Base-by-base conservation (phyloP, 2,888 invertebrate genomes). In the Meteorus cinctellus region DNA sequence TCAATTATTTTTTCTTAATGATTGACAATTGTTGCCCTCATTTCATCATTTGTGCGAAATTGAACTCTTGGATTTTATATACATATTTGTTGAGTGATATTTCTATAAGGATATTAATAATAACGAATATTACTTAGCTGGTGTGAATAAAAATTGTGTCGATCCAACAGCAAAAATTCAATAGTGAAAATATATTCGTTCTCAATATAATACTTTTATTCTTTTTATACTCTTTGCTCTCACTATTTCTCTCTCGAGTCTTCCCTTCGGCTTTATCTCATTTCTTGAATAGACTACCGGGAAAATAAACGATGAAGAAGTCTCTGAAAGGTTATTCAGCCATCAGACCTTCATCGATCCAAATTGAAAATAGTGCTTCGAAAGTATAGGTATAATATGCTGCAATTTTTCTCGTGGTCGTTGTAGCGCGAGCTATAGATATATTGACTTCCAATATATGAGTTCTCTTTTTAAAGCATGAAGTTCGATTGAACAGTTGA, bases 391-490 rank as follows among this genome's bases (percentile, higher is more conserved):
- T 48, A 75, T 74, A 75, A 66, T 59, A 24, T 67, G 63, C 69
- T 66, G 60, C 41, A 24, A 63, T 48, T 48, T 48, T 48, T n/a
- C 48, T 48, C n/a, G 16, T 48, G 48, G 48, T 48, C 6, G 48
- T 16, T 2, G n/a, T 48, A 4, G n/a, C 16, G 48, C n/a, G 48
- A 48, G 48, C n/a, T 59, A 67, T 34, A 60, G 71, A 66, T 67
- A 74, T 55, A 41, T 19, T 45, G 41, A 75, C 45, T 48, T 16
- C 31, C 51, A 34, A 68, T 72, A 66, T 62, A 72, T 76, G 70
- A 74, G 74, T 78, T 72, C 74, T 74, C 59, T 78, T 55, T 74
- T 74, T 72, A 62, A 69, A 72, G 67, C 72, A 72, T 72, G 72
- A 70, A 77, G 67, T 77, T 77, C 73, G 71, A 78, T 78, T 69